phyloP scores from a whole-genome alignment of 2,797 vertebrate genomes.

The Tapirus indicus region DNA sequence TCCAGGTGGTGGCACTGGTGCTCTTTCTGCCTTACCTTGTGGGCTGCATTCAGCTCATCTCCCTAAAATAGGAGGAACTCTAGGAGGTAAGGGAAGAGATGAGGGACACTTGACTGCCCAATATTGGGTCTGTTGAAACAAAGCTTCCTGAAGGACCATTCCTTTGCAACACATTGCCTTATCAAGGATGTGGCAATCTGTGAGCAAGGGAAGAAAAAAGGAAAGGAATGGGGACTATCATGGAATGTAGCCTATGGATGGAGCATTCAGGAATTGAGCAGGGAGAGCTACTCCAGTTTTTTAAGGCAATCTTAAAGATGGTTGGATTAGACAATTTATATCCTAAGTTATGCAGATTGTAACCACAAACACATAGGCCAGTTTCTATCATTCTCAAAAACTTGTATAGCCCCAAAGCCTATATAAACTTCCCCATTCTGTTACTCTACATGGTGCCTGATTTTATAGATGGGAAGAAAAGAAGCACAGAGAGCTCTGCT shows the following conservation, averaged over 20 bases:
- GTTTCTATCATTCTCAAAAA: neutral
- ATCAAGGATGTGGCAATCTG: neutral
- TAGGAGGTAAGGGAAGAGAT: neutral
- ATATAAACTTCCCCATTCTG: neutral
- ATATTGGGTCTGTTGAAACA: neutral
- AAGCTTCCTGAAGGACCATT: slow-evolving; percentile 19
- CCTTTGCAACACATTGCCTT: neutral
- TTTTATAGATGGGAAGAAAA: neutral
- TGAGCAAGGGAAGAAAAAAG: neutral
- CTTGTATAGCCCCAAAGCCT: neutral
- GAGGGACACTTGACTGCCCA: neutral
- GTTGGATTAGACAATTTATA: neutral
- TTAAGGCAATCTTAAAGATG: slow-evolving; percentile 23
- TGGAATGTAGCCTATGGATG: neutral
- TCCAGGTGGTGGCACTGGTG: slow-evolving; percentile 84
- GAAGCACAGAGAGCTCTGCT: neutral
- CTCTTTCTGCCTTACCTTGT: slow-evolving; percentile 76
- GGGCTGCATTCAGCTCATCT: slow-evolving; percentile 1
- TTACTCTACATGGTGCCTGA: neutral
- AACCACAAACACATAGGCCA: neutral
- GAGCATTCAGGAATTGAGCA: neutral
- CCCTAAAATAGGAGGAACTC: slow-evolving; percentile 37
- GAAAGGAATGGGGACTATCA: neutral
- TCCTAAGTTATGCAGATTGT: neutral
- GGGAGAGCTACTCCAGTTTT: neutral